These are phyloP conservation scores for Lophura nycthemera DNA, from an alignment of 2,113 vertebrate species.

Conservation along the genomic window DNA sequence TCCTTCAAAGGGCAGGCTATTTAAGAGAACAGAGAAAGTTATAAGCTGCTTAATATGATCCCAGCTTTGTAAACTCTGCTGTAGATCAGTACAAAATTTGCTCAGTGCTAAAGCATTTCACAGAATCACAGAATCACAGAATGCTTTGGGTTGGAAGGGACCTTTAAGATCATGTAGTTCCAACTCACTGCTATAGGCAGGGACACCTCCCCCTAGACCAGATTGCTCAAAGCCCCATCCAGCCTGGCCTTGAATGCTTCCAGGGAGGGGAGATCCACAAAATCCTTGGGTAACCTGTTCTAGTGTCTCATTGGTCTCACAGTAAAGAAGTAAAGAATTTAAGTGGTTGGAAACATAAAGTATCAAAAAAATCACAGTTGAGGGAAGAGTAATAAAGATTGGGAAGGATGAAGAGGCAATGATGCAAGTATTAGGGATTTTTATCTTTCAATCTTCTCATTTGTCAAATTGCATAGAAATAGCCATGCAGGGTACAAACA, in stretches of 20 bases:
- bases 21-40: neutral
- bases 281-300: too few species aligned
- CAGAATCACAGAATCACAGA: too few species aligned
- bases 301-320: too few species aligned
- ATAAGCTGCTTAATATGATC: neutral
- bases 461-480: neutral
- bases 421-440: neutral
- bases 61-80: neutral
- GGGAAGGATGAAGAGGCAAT: neutral
- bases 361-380: neutral
- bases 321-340: neutral
- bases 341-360: neutral
- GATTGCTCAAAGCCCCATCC: too few species aligned
- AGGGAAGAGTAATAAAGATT: neutral
- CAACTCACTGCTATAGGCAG: too few species aligned
- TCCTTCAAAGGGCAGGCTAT: neutral
- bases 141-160: too few species aligned
- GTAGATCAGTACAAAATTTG: neutral
- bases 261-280: too few species aligned
- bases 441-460: neutral
- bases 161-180: too few species aligned
- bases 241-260: too few species aligned
- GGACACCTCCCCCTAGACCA: too few species aligned
- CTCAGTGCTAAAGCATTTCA: neutral
- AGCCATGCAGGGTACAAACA: neutral